phyloP scores from a whole-genome alignment of 2,888 invertebrate species.

The Diarsia dahlii region DNA sequence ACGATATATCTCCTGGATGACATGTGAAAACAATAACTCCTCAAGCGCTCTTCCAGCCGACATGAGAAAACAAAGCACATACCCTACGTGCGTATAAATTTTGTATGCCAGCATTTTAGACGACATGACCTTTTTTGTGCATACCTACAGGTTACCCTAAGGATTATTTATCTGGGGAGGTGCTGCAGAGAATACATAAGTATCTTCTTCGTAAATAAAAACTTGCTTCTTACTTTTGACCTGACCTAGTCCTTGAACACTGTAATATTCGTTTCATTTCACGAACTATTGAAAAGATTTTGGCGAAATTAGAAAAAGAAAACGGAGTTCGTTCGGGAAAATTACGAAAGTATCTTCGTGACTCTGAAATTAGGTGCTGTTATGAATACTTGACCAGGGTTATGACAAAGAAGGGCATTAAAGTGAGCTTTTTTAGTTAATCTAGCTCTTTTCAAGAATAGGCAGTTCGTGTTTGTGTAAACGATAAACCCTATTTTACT shows the following conservation, averaged over 20 bases:
- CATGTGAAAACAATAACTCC: slow-evolving; percentile 85
- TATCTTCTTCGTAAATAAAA: slow-evolving; percentile 43
- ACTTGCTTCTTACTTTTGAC: slow-evolving; percentile 48
- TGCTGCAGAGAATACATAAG: slow-evolving; percentile 59
- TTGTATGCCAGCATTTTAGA: slow-evolving; percentile 74
- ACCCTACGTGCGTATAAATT: slow-evolving; percentile 74
- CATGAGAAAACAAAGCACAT: slow-evolving; percentile 76
- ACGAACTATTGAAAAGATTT: not conserved
- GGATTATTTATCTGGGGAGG: slow-evolving; percentile 69
- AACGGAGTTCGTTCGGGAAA: slow-evolving; percentile 25
- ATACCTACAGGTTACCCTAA: slow-evolving; percentile 60
- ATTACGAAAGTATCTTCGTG: slow-evolving; percentile 8
- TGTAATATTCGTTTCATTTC: slow-evolving; percentile 24
- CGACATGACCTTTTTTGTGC: slow-evolving; percentile 74
- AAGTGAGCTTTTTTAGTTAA: slow-evolving; percentile 30
- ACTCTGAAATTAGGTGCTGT: slow-evolving; percentile 16
- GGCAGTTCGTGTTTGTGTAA: slow-evolving; percentile 38
- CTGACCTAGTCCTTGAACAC: slow-evolving; percentile 30
- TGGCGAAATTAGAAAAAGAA: slow-evolving; percentile 33
- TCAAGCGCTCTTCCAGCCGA: slow-evolving; percentile 72
- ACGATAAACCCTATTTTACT: slow-evolving; percentile 61
- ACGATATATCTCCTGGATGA: slow-evolving; percentile 81
- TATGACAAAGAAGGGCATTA: slow-evolving; percentile 10
- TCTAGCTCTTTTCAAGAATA: slow-evolving; percentile 23
- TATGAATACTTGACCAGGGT: slow-evolving; percentile 14